phyloP scores from a whole-genome alignment of 2,888 invertebrate genomes.

The Drosophila anceps region DNA sequence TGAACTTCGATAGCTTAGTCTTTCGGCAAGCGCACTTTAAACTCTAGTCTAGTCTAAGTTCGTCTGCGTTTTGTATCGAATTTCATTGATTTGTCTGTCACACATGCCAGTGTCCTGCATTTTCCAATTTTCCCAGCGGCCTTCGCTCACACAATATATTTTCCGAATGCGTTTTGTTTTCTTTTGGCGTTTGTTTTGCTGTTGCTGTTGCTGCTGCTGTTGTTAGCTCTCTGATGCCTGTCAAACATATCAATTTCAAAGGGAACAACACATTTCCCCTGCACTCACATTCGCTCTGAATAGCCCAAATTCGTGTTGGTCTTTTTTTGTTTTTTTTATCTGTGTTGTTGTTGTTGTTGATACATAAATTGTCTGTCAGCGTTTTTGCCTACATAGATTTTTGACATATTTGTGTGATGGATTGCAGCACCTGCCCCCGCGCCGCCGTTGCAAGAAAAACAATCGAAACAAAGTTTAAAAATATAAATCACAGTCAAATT shows the following conservation, averaged over 20 bases:
- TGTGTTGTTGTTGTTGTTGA: conserved; percentile 46
- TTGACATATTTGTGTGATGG: conserved; percentile 74
- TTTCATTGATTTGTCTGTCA: conserved; percentile 24
- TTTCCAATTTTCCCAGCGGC: conserved; percentile 48
- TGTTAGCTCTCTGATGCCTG: conserved; percentile 65
- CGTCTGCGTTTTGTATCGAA: conserved; percentile 5
- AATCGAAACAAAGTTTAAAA: conserved; percentile 41
- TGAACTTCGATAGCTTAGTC: neutral
- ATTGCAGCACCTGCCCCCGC: conserved; percentile 53
- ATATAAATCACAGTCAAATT: conserved; percentile 73
- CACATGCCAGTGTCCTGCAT: neutral
- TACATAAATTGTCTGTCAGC: conserved; percentile 76
- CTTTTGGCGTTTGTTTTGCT: conserved; percentile 31
- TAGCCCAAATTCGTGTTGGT: conserved; percentile 26
- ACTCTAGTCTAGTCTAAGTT: neutral
- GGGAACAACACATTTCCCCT: conserved; percentile 10
- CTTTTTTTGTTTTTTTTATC: conserved; percentile 1
- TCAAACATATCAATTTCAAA: conserved; percentile 79
- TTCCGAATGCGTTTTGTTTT: conserved; percentile 17
- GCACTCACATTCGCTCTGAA: conserved; percentile 2
- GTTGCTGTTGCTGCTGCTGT: conserved; percentile 42
- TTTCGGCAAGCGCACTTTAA: neutral
- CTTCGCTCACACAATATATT: conserved; percentile 23
- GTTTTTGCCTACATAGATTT: conserved; percentile 69
- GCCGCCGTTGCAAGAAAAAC: neutral